Conservation (phyloP, 2,888 invertebrate genomes). For the Lacanobia wlatinum region DNA sequence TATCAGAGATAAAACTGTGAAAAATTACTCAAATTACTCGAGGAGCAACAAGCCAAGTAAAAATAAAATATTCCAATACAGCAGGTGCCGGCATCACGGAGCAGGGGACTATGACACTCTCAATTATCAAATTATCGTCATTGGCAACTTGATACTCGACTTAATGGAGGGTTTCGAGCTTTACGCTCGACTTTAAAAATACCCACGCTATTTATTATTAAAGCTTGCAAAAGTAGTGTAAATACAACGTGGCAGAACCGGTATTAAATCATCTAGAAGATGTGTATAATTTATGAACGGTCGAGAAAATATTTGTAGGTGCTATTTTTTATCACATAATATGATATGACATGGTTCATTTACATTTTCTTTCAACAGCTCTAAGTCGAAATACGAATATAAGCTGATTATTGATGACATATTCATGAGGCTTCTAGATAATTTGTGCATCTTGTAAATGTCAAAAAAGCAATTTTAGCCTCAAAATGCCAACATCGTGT, state of each 20-base stretch:
- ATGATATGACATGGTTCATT: conserved; percentile 68
- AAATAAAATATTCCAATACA: conserved; percentile 55
- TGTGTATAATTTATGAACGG: conserved; percentile 74
- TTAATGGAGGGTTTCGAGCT: conserved; percentile 82
- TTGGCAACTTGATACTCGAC: conserved; percentile 81
- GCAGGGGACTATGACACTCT: conserved; percentile 76
- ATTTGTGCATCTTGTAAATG: conserved; percentile 69
- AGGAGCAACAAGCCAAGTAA: conserved; percentile 37
- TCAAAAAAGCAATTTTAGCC: conserved; percentile 67
- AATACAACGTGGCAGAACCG: conserved; percentile 79
- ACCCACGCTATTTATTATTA: conserved; percentile 80
- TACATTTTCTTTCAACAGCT: conserved; percentile 74
- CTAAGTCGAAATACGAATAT: conserved; percentile 66
- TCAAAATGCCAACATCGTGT: conserved; percentile 67
- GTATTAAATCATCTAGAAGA: conserved; percentile 79
- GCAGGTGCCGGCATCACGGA: conserved; percentile 73
- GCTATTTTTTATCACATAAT: conserved; percentile 69
- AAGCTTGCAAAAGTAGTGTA: conserved; percentile 81
- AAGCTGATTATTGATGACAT: conserved; percentile 75
- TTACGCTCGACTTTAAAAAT: conserved; percentile 81
- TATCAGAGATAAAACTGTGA: conserved; percentile 55
- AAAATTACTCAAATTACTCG: conserved; percentile 57
- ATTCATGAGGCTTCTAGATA: conserved; percentile 71
- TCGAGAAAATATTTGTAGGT: conserved; percentile 69
- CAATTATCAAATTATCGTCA: conserved; percentile 87